Base-by-base conservation (phyloP, 2,888 invertebrate species). In the Dicycla oo region DNA sequence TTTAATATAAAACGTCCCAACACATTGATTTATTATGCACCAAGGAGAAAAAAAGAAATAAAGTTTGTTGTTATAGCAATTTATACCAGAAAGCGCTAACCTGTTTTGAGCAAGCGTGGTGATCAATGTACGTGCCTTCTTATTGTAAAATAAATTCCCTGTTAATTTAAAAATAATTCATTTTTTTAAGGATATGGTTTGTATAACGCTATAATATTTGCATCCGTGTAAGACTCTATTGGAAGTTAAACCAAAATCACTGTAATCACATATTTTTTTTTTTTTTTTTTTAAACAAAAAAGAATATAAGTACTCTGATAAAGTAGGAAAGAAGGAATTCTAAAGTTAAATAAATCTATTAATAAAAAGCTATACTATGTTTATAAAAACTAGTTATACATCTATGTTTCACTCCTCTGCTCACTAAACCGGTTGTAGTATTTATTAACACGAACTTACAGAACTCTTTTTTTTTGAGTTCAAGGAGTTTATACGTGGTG, bases 271-370 rank as follows among this genome's bases (percentile, higher is more conserved):
- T n/a, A n/a, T n/a, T n/a, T n/a, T n/a, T n/a, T n/a, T n/a, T n/a
- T n/a, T n/a, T n/a, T n/a, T n/a, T n/a, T n/a, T n/a, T n/a, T n/a
- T n/a, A n/a, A n/a, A n/a, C n/a, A n/a, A n/a, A n/a, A n/a, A n/a
- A n/a, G n/a, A n/a, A n/a, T n/a, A 30, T 43, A 49, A 20, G 23
- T 38, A 68, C 43, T 23, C 26, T 0, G n/a, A 34, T 20, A 15
- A 34, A 26, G 18, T n/a, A 49, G 20, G 38, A 40, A 64, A 43
- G 45, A 30, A 54, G 7, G 13, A 45, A 75, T 38, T 63, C 38
- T 53, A 51, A 75, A 75, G 45, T 64, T 71, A 68, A 49, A 57
- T 78, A 78, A 61, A 78, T 73, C 78, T 78, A 78, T 69, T 34
- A 67, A 61, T 49, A 68, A 69, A 51, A 66, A 69, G 62, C 49